Conservation (phyloP, 2,797 vertebrate species). For the Micrastur ruficollis region DNA sequence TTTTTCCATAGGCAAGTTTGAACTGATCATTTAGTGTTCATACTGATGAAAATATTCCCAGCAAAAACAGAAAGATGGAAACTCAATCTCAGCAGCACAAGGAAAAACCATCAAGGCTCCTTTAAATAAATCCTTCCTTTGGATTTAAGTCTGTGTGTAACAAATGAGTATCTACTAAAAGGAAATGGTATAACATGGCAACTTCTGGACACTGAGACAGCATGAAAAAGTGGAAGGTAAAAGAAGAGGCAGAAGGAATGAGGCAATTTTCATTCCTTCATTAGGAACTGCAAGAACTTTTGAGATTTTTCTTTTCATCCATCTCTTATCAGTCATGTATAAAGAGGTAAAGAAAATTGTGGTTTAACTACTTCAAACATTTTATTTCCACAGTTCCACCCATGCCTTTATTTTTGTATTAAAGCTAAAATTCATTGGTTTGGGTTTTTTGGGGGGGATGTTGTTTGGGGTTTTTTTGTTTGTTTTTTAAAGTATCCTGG, state of each 20-base stretch:
- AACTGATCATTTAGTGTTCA: not conserved
- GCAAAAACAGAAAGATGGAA: not conserved
- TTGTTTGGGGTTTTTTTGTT: not conserved
- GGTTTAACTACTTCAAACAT: not conserved
- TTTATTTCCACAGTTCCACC: not conserved
- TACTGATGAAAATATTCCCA: not conserved
- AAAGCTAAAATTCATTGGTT: not conserved
- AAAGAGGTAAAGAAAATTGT: no score
- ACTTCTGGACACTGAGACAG: not conserved
- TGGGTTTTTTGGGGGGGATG: accelerated
- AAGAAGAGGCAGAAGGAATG: not conserved
- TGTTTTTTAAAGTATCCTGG: not conserved
- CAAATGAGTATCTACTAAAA: not conserved
- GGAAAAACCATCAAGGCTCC: not conserved
- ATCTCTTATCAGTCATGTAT: not conserved
- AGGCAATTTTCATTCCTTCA: not conserved
- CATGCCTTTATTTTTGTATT: not conserved
- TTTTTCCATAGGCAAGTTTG: not conserved
- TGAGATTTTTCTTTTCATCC: not conserved
- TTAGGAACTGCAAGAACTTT: not conserved
- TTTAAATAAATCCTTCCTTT: not conserved
- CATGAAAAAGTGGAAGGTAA: not conserved
- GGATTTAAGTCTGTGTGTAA: not conserved
- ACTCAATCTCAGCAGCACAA: not conserved
- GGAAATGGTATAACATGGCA: not conserved